A percentile compares a stretch with the other conserved stretches of the same genome.
Conservation (phyloP, 2,113 vertebrate species). For the Notarius quadriscutis region DNA sequence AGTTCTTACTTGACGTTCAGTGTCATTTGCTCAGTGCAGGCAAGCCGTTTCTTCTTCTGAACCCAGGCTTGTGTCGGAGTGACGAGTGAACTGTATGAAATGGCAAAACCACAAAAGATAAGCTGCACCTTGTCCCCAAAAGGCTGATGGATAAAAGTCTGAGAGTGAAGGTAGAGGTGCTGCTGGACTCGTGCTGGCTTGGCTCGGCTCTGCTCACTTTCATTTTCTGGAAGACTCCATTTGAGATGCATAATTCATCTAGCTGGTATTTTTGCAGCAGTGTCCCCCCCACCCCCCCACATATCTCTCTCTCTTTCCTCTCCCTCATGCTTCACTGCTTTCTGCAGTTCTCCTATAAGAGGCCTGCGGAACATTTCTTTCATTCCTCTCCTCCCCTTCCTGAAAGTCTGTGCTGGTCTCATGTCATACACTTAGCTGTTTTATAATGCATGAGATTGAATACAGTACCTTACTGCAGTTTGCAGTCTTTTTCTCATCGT, state of each 20-base stretch:
- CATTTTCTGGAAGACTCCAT: constrained; percentile 46
- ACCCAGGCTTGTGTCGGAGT: not conserved
- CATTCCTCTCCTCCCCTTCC: not conserved
- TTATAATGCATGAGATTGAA: constrained; percentile 13
- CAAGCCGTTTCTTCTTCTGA: not conserved
- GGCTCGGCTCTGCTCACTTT: constrained; percentile 10
- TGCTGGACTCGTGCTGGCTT: constrained; percentile 12
- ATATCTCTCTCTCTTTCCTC: not conserved
- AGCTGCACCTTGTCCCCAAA: not conserved
- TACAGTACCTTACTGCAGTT: not conserved
- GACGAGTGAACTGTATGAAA: not conserved
- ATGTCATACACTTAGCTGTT: not conserved
- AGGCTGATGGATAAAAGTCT: not conserved
- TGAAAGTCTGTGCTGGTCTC: not conserved
- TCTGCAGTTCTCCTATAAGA: constrained; percentile 4
- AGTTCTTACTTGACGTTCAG: not conserved
- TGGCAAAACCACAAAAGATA: not conserved
- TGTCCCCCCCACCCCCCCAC: not conserved
- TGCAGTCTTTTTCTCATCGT: not conserved
- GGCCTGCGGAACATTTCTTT: not conserved
- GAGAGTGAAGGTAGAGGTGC: not conserved
- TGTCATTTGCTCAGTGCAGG: not conserved
- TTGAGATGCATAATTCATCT: constrained; percentile 48
- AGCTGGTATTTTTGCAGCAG: constrained; percentile 26
- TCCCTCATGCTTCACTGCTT: constrained; percentile 20